phyloP scores from a whole-genome alignment of 2,888 invertebrate genomes.

The Dicyrtomina minuta region DNA sequence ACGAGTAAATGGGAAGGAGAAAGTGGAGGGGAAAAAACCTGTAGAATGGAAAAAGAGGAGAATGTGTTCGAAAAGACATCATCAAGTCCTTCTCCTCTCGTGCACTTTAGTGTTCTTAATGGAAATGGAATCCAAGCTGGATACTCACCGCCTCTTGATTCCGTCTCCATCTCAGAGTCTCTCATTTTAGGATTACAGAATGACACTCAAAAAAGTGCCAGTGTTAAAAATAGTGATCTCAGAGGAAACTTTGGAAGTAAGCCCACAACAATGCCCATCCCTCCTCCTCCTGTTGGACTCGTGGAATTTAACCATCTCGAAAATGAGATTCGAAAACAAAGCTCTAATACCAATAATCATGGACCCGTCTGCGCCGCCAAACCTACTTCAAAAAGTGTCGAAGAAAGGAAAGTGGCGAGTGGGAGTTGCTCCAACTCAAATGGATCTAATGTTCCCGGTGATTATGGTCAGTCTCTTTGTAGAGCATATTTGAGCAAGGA shows the following conservation, averaged over 20 bases:
- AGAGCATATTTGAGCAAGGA: not conserved
- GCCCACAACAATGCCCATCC: not conserved
- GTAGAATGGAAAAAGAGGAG: constrained; percentile 29
- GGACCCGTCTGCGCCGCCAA: not conserved
- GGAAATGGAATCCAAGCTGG: constrained; percentile 3
- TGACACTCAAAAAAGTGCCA: not conserved
- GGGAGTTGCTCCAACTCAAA: not conserved
- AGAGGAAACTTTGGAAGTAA: too few species aligned
- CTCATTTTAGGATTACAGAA: constrained; percentile 1
- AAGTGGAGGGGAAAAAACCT: not conserved
- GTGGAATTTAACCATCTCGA: not conserved
- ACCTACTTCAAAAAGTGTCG: too few species aligned
- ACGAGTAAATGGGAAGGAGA: not conserved
- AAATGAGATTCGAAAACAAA: constrained; percentile 8
- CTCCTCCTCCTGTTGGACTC: not conserved
- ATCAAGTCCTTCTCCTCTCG: constrained; percentile 9
- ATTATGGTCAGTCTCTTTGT: not conserved
- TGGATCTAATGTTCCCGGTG: constrained; percentile 8
- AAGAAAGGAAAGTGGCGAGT: not conserved
- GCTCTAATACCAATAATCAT: not conserved
- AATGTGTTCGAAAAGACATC: constrained; percentile 15
- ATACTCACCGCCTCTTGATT: not conserved
- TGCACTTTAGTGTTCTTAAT: constrained; percentile 12
- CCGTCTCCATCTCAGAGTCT: constrained; percentile 8
- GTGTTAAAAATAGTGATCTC: not conserved